Base-by-base conservation (phyloP, 2,888 invertebrate genomes). In the Fabriciana adippe region DNA sequence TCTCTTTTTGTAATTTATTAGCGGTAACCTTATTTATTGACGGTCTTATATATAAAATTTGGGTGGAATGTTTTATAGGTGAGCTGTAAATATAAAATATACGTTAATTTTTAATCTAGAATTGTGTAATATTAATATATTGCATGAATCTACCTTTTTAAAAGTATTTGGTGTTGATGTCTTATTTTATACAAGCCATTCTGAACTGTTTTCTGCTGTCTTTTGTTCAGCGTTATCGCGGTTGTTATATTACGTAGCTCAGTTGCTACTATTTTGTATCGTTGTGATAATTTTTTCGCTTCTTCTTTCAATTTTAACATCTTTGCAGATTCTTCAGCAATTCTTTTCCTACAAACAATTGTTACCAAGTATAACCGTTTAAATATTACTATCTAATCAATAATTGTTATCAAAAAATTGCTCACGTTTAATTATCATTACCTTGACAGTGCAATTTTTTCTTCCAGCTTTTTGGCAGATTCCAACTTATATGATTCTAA, bases 231-330 rank as follows among this genome's bases (percentile, higher is more conserved):
- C 18, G 86, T 82, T 26, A 93, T 86, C 4, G 93, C 92, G 64
- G 90, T 90, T 51, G 87, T 79, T 35, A 92, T 85, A 69, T 90
- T 90, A 55, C 85, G 83, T 8, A 92, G 78, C 74, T 93, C 92
- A 31, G 87, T 88, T 0, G 88, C 82, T 56, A 87, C 90, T 72
- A 90, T 89, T 82, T 93, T 92, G 75, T 87, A 88, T 72, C 86
- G 90, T 72, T 90, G 89, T 1, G 84, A 81, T 65, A 93, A 76
- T 72, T 89, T 89, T 45, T 77, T 85, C 3, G 84, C 87, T 72
- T 93, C 90, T 55, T 89, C 90, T 78, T 88, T 90, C 35, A 93
- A 75, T 69, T 85, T 85, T 51, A 93, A 79, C 78, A 93, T 87
- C 79, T 87, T 87, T 8, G 87, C 84, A 11, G 91, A 90, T 73